Base-by-base conservation (phyloP, 2,113 vertebrate genomes). In the Cyprinus carpio region DNA sequence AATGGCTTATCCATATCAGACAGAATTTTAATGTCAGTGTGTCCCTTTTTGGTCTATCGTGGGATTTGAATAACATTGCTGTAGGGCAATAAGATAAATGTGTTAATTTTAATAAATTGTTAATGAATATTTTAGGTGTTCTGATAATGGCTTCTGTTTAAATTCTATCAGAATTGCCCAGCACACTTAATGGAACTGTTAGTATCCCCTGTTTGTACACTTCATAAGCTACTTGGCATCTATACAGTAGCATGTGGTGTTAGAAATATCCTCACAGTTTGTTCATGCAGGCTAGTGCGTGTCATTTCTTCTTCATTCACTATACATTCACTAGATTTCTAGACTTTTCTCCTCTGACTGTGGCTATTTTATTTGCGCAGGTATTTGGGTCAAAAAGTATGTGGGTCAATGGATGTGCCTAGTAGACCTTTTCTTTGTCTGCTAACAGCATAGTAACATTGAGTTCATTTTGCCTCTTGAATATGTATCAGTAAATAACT, bases 351-450 rank as follows among this genome's bases (percentile, higher is more conserved):
- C n/a, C 16, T 4, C 4, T 29, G 54, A 34, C 29, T 58, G 37
- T 74, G 29, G 72, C 58, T 65, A 49, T 84, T 54, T 77, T 75
- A 49, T 67, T 76, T 79, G 34, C 16, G 16, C 46, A 58, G 77
- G 51, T 58, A 80, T 80, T 62, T 72, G 76, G 76, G 49, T 80
- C 64, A 85, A 69, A 56, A 37, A 60, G 34, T 85, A 80, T 85
- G n/a, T 85, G 84, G 67, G 64, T 23, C 77, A 81, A 37, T 16
- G 11, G 23, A 81, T 65, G 34, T 82, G 80, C 40, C 43, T 69
- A 27, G 34, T 46, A 65, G 23, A 64, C 46, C 3, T 65, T 81
- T 79, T 75, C 13, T 78, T 34, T 78, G 31, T 58, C 56, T 81
- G 43, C 60, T 67, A 40, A 54, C 49, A 37, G 75, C 60, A 18